Evolutionary conservation across 2,888 invertebrate genomes (phyloP).

Genomic region (Listrodromus nycthemerus): DNA sequence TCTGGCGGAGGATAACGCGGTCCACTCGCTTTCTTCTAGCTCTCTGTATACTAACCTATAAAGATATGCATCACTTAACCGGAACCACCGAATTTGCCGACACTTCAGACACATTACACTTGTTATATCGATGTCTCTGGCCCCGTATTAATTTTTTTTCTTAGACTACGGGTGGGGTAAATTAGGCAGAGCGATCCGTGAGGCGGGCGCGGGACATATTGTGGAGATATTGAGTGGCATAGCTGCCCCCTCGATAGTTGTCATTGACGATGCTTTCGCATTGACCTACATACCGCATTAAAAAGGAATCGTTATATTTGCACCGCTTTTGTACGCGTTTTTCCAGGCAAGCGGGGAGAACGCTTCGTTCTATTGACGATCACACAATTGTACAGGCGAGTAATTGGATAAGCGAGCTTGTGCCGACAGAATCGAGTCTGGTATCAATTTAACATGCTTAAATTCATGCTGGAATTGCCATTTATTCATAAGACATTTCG

Average conservation of each 20-base stretch:
- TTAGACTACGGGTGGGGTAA: neutral
- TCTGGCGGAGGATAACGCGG: constrained; percentile 13
- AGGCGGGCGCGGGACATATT: neutral
- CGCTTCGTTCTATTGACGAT: neutral
- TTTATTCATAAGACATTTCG: constrained; percentile 77
- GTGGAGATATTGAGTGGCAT: neutral
- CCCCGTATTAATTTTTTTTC: neutral
- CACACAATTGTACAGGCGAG: neutral
- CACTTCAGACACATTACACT: neutral
- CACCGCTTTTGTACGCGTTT: neutral
- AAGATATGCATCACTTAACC: constrained; percentile 5
- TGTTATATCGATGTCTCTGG: neutral
- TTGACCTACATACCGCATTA: constrained; percentile 45
- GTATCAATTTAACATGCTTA: neutral
- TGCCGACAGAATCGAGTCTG: neutral
- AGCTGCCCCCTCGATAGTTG: constrained; percentile 17
- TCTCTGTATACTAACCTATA: neutral
- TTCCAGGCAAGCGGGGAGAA: neutral
- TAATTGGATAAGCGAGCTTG: constrained; percentile 5
- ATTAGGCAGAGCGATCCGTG: neutral
- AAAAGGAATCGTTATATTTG: constrained; percentile 5
- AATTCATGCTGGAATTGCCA: constrained; percentile 63
- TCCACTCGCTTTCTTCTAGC: constrained; percentile 25
- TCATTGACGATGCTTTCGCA: constrained; percentile 14
- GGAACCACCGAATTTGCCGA: constrained; percentile 31